Percentiles rank a stretch among this genome's conserved stretches.
Evolutionary conservation across 2,888 invertebrate genomes (phyloP).

Genomic region (Cryptocephalus primarius): DNA sequence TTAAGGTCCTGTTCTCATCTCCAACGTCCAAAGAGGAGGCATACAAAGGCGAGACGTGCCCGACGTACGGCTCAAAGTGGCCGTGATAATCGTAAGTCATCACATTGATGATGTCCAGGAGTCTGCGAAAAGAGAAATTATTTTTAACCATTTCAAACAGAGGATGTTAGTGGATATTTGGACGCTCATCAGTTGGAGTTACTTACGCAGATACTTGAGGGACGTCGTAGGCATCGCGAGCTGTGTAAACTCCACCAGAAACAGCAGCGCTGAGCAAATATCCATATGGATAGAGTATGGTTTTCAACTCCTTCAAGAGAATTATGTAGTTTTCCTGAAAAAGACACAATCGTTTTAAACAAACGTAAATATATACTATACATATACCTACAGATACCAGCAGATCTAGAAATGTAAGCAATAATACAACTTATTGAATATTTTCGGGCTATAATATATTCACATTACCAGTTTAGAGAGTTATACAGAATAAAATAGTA

Average conservation of each 20-base stretch:
- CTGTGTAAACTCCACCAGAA: conserved; percentile 18
- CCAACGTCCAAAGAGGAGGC: conserved; percentile 35
- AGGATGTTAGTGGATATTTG: too few species aligned
- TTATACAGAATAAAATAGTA: too few species aligned
- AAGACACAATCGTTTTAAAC: neutral
- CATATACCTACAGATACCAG: too few species aligned
- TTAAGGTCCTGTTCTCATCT: conserved; percentile 11
- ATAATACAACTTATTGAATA: too few species aligned
- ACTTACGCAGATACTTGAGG: conserved; percentile 20
- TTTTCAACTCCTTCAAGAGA: conserved; percentile 20
- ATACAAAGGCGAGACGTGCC: conserved; percentile 55
- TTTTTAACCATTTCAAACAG: neutral
- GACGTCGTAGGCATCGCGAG: conserved; percentile 22
- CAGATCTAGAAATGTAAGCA: too few species aligned
- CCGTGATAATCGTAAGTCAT: conserved; percentile 51
- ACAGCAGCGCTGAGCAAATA: conserved; percentile 23
- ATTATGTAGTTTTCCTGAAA: conserved; percentile 22
- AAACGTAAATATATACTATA: too few species aligned
- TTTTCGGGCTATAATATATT: too few species aligned
- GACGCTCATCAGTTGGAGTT: neutral
- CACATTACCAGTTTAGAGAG: too few species aligned
- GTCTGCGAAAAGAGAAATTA: conserved; percentile 11
- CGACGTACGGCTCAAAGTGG: conserved; percentile 50
- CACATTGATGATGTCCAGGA: conserved; percentile 35
- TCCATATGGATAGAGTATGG: conserved; percentile 17